A percentile compares a stretch with the other conserved stretches of the same genome.
phyloP scores from a whole-genome alignment of 2,888 invertebrate species.

The Tipula confusa region DNA sequence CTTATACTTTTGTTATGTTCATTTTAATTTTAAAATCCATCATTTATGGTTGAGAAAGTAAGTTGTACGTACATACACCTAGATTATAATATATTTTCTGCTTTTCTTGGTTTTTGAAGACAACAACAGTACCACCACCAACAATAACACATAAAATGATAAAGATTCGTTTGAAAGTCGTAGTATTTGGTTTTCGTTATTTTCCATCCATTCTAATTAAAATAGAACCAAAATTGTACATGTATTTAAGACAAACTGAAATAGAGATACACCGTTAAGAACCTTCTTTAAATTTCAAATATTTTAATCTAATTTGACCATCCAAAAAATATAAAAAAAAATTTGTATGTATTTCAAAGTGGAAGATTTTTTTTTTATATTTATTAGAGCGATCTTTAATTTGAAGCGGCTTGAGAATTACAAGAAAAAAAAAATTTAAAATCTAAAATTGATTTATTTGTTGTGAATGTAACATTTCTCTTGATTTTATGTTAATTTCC shows the following conservation, averaged over 20 bases:
- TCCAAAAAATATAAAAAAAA: neutral
- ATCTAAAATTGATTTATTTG: neutral
- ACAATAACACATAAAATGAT: neutral
- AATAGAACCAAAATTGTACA: neutral
- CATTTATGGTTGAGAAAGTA: slow-evolving; percentile 20
- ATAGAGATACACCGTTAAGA: neutral
- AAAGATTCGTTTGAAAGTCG: neutral
- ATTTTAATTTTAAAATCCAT: slow-evolving; percentile 7
- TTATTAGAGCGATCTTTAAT: slow-evolving; percentile 20
- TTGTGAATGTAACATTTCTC: neutral
- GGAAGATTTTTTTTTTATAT: neutral
- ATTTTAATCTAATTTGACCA: slow-evolving; percentile 25
- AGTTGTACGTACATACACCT: neutral
- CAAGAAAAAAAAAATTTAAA: neutral
- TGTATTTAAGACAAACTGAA: neutral
- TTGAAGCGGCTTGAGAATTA: neutral
- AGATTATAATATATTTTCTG: neutral
- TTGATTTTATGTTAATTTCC: neutral
- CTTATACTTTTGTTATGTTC: slow-evolving; percentile 25
- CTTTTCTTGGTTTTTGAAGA: neutral
- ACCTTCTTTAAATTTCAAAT: neutral
- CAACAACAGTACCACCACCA: too few relatives aligned
- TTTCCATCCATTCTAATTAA: slow-evolving; percentile 3
- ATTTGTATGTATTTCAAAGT: neutral
- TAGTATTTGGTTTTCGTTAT: neutral